Conservation (phyloP, 2,113 vertebrate genomes). For the Cettia cetti region DNA sequence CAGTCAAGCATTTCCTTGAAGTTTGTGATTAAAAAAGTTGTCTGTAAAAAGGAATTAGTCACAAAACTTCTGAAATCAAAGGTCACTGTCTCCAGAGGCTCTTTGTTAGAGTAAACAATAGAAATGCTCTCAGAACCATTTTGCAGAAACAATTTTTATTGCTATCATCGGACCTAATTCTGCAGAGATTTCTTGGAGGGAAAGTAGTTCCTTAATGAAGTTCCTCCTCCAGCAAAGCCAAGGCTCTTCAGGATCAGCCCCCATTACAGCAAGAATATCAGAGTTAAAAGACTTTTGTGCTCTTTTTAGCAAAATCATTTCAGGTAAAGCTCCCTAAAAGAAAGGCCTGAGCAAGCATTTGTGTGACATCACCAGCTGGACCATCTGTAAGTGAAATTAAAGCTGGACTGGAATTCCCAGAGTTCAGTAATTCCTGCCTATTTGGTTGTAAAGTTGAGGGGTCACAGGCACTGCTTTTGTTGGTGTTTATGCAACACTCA, state of each 20-base stretch:
- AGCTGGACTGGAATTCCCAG: background rate
- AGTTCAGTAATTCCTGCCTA: background rate
- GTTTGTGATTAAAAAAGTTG: constrained; percentile 51
- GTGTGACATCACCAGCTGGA: background rate
- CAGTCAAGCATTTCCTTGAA: constrained; percentile 47
- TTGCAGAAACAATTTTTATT: constrained; percentile 8
- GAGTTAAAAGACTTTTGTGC: background rate
- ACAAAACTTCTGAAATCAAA: constrained; percentile 41
- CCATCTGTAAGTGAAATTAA: constrained; percentile 2
- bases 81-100: background rate
- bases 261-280: background rate
- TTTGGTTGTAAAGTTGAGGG: background rate
- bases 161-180: background rate
- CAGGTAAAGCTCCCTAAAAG: background rate
- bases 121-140: background rate
- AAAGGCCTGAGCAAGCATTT: background rate
- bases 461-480: background rate
- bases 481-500: background rate
- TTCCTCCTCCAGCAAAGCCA: background rate
- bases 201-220: background rate
- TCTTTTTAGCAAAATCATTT: background rate
- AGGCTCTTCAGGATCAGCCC: background rate
- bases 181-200: background rate
- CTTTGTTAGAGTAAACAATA: constrained; percentile 2
- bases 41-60: constrained; percentile 36